Evolutionary conservation across 2,113 vertebrate genomes (phyloP), one percentile per base, ranked within the genome.

Genomic region (Gulo gulo): DNA sequence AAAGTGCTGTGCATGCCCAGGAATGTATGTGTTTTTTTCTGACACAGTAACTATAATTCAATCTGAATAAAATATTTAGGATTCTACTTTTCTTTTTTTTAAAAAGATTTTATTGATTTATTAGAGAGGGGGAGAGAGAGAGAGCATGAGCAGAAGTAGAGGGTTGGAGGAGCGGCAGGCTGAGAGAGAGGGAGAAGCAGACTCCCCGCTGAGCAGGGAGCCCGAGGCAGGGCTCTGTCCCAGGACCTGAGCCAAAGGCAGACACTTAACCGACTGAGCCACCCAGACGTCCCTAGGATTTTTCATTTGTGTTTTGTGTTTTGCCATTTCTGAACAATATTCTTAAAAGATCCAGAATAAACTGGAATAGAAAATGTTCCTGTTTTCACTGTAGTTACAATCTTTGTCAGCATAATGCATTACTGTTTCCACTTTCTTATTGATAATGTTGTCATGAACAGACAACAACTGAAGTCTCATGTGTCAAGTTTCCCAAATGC

Each of bases 341-440:
- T 97, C 93, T 91, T 15, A 59, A 95, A 88, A 83, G 16, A 47
- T 45, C 2, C 31, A 91, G 52, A 85, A 97, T 67, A 57, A 88
- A 97, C 88, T 97, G 83, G 95, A 97, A 96, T 15, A 29, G 79
- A 23, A 76, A 86, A 86, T 97, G 63, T 96, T 65, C 84, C 93
- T 69, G 97, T 98, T 98, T 92, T 65, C 61, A 65, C 23, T 79
- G n/a, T 86, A 67, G 52, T 93, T 87, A 81, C 23, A 47, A 36
- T 88, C 34, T 94, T 96, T 98, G 95, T 96, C 80, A 98, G 69
- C 55, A 95, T 98, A 98, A 98, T 94, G 2, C 50, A 97, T 98
- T 97, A 92, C 93, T 1, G 87, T 97, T 98, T 96, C 88, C 74
- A 96, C 97, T 98, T 98, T 97, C 84, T 95, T 98, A 89, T 96